Base-by-base conservation (phyloP, 2,797 vertebrate species). In the Poeciliopsis paucimaculata region DNA sequence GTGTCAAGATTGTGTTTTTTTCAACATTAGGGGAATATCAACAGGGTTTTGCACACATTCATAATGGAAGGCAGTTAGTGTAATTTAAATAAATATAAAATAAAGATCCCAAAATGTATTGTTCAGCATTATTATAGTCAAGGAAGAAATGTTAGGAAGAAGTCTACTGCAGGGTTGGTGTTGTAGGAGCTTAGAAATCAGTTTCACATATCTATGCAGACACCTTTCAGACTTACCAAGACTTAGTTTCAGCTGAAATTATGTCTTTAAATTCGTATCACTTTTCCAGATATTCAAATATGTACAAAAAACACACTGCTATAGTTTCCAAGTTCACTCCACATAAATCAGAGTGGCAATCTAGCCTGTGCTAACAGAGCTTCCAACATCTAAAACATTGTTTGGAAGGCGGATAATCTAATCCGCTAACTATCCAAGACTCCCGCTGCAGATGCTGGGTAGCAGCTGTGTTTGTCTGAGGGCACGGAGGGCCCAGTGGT, bases 381-480 rank as follows among this genome's bases (percentile, higher is more conserved):
- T 68, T 72, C 15, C 15, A 64, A 71, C 64, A 73, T 76, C 26
- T 70, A 75, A 83, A 81, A 53, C 72, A 26, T 18, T 71, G 49
- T 77, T 23, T 77, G 28, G 2, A 71, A 60, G 70, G 43, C 18
- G 46, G 77, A 77, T 77, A 74, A 84, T 90, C 79, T 82, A 68
- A 90, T 90, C 85, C 82, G 2, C 74, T 84, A 82, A 70, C 64
- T 71, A 45, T 7, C 77, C 20, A 28, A 41, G 77, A 70, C 75
- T 83, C 76, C 6, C 16, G 80, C 76, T 84, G 82, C 86, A 84
- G 88, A 89, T 86, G 77, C 79, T 76, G 84, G 86, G 88, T 79
- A 90, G 90, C 89, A 91, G 90, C 91, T 93, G 90, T 91, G 88
- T 90, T 91, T 91, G 82, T 82, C 77, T 77, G 60, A 89, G 84